These are phyloP conservation scores for Coturnix japonica DNA, from an alignment of 2,113 vertebrate genomes.

Conservation along the genomic window DNA sequence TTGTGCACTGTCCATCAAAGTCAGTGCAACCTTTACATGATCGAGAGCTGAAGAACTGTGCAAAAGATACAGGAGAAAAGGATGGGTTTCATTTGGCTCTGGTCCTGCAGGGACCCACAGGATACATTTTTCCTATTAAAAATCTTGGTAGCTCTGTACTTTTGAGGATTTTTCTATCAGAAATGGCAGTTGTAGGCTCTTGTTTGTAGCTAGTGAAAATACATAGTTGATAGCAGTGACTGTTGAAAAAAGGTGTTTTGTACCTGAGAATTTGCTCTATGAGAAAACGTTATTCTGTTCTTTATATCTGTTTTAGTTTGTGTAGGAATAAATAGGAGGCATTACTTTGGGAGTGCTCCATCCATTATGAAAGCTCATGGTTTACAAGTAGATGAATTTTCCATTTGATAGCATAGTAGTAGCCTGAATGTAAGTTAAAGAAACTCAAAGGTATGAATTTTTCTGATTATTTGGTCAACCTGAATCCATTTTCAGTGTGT, in stretches of 20 bases:
- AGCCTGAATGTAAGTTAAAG: background rate
- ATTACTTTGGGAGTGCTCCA: too few relatives aligned
- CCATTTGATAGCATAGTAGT: background rate
- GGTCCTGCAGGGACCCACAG: background rate
- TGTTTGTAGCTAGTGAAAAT: too few relatives aligned
- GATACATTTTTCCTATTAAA: background rate
- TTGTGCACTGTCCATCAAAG: background rate
- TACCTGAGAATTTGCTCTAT: too few relatives aligned
- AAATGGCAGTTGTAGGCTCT: background rate
- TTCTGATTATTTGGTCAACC: background rate
- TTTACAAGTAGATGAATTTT: background rate
- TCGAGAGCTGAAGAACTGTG: background rate
- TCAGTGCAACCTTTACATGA: background rate
- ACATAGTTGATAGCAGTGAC: too few relatives aligned
- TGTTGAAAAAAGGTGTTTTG: too few relatives aligned
- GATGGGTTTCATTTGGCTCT: fast-evolving
- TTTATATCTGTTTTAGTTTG: too few relatives aligned
- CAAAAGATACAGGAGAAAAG: background rate
- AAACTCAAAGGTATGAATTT: fast-evolving
- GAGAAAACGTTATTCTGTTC: too few relatives aligned
- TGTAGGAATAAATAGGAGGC: too few relatives aligned
- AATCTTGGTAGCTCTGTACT: background rate
- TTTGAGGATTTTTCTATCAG: background rate
- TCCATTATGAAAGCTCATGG: background rate
- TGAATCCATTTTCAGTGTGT: background rate